Evolutionary conservation across 35 echinoderm and acorn worm species (phyloP).

Genomic region (Amphiura filiformis): DNA sequence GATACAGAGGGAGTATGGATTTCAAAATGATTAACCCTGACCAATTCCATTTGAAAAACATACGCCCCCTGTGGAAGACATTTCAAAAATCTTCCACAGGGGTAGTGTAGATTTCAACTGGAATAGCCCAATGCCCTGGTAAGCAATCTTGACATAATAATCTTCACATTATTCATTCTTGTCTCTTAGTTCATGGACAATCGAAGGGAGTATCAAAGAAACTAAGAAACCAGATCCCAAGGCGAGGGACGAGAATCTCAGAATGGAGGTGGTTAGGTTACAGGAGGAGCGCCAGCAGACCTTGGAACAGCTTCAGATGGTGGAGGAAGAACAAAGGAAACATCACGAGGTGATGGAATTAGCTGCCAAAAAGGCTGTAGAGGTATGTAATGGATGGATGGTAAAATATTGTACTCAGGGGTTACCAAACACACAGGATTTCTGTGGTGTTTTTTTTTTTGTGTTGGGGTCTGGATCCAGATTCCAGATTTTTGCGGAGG

Average conservation of each 20-base stretch:
- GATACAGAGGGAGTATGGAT: too few relatives aligned
- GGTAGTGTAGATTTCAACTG: too few relatives aligned
- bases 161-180: neutral
- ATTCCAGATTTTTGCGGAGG: too few relatives aligned
- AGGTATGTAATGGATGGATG: conserved; percentile 44
- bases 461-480: too few relatives aligned
- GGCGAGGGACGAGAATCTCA: conserved; percentile 46
- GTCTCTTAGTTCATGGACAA: conserved; percentile 75
- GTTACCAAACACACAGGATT: neutral
- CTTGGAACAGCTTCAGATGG: conserved; percentile 43
- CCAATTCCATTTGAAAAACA: too few relatives aligned
- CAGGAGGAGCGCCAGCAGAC: conserved; percentile 76
- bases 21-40: too few relatives aligned
- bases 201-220: conserved; percentile 69
- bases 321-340: conserved; percentile 65
- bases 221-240: conserved; percentile 50
- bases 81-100: too few relatives aligned
- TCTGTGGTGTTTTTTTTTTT: too few relatives aligned
- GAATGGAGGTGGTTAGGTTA: conserved; percentile 47
- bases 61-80: too few relatives aligned
- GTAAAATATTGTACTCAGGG: neutral
- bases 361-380: conserved; percentile 48
- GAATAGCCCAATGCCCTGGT: too few relatives aligned
- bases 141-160: neutral
- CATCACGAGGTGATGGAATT: conserved; percentile 46